These are phyloP conservation scores for Cnemophilus loriae DNA, from an alignment of 2,113 vertebrate species.

Conservation along the genomic window DNA sequence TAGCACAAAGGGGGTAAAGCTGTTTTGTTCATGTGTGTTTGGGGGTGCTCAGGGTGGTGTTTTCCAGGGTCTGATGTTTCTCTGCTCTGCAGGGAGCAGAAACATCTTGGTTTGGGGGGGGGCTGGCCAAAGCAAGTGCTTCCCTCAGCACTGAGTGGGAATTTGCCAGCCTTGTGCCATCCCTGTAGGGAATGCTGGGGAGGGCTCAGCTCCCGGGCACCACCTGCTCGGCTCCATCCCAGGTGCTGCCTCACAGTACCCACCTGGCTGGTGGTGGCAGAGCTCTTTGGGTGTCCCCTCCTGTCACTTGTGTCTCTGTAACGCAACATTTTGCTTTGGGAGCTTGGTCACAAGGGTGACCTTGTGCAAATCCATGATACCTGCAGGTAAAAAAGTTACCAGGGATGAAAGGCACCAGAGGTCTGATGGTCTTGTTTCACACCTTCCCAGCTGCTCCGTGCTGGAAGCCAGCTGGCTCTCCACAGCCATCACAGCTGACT, in stretches of 20 bases:
- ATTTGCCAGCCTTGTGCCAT: background rate
- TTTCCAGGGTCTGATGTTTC: background rate
- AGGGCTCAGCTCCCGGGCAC: background rate
- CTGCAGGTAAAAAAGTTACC: background rate
- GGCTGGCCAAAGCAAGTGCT: fast-evolving
- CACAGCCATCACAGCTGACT: background rate
- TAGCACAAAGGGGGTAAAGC: background rate
- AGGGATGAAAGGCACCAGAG: background rate
- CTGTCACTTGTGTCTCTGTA: background rate
- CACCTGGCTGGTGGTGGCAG: background rate
- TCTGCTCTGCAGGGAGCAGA: background rate
- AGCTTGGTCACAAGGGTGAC: background rate
- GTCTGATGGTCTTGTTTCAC: background rate
- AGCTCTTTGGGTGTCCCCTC: background rate
- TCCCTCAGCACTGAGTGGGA: fast-evolving
- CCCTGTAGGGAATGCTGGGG: background rate
- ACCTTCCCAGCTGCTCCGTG: background rate
- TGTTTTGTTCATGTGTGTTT: fast-evolving
- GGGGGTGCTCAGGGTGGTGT: background rate
- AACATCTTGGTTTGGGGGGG: background rate
- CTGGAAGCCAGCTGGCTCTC: background rate
- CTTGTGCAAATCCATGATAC: fast-evolving
- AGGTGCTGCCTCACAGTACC: background rate
- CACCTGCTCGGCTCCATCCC: fast-evolving
- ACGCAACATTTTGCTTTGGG: background rate